Base-by-base conservation (phyloP, 2,113 vertebrate genomes). In the Cettia cetti region DNA sequence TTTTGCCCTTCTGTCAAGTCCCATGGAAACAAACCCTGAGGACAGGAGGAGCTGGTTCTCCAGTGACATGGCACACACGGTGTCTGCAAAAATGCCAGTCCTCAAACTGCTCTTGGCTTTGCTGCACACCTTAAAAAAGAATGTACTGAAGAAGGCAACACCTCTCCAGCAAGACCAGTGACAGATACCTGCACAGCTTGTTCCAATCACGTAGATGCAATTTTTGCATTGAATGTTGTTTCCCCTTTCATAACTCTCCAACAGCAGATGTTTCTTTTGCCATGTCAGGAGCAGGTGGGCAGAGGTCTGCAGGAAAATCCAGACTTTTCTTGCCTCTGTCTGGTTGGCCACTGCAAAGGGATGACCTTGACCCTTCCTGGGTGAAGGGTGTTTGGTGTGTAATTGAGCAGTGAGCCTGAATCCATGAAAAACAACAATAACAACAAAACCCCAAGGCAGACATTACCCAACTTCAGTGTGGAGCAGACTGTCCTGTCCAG, bases 11-110 rank as follows among this genome's bases (percentile, higher is more conserved):
- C 56, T 49, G 39, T 54, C 33, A 75, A 78, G 71, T 13, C 33
- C 76, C 15, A 10, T 17, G 27, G 66, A 54, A 90, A 52, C 42
- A 74, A 74, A 42, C 27, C 72, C 86, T 0, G 7, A 59, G 50
- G 72, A 63, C 31, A n/a, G 0, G 0, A 65, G 9, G 35, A 23
- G 49, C 42, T 0, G 0, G 16, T 66, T 68, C 68, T 49, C 31
- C 80, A 37, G 59, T 1, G 23, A 31, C 52, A 7, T 0, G 26
- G 81, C 22, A 17, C 60, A 60, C 27, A 4, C 1, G 0, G 57
- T 21, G 69, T n/a, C 79, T 65, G 60, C 35, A 69, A 68, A 74
- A 54, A 21, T 0, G 0, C n/a, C 22, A 44, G 47, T 27, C 40
- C 60, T 49, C 52, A 39, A 47, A 24, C 24, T 22, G 60, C 44